These are phyloP conservation scores for Pteropus alecto DNA, from an alignment of 2,113 vertebrate species.

Conservation along the genomic window DNA sequence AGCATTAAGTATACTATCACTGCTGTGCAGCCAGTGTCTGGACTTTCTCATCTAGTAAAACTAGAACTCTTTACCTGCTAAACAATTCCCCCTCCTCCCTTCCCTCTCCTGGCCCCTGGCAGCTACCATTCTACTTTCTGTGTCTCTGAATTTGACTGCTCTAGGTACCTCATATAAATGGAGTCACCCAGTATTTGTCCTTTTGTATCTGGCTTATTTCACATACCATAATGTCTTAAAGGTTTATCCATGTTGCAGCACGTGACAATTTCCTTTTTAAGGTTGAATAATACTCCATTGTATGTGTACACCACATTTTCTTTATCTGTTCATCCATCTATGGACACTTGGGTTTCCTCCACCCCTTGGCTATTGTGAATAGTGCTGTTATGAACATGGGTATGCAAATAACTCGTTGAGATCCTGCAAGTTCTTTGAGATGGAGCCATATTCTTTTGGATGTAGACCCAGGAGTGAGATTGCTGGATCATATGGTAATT, in stretches of 20 bases:
- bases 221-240: not conserved
- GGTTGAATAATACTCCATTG: not conserved
- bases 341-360: not conserved
- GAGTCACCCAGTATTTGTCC: not conserved
- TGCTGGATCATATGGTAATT: not conserved
- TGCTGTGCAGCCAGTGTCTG: not conserved
- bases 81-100: not conserved
- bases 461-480: not conserved
- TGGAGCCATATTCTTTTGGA: not conserved
- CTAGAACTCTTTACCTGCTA: not conserved
- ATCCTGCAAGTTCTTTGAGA: not conserved
- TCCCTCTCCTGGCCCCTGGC: not conserved
- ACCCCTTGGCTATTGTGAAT: not conserved
- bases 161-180: not conserved
- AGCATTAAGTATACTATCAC: not conserved
- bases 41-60: not conserved
- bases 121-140: not conserved
- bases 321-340: too few relatives aligned
- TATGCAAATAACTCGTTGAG: not conserved
- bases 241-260: not conserved
- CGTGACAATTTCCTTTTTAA: not conserved
- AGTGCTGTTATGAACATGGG: not conserved
- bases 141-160: not conserved
- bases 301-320: not conserved
- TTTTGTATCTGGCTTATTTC: not conserved